Evolutionary conservation across 2,888 invertebrate species (phyloP).

Genomic region (Pegoplata infirma): DNA sequence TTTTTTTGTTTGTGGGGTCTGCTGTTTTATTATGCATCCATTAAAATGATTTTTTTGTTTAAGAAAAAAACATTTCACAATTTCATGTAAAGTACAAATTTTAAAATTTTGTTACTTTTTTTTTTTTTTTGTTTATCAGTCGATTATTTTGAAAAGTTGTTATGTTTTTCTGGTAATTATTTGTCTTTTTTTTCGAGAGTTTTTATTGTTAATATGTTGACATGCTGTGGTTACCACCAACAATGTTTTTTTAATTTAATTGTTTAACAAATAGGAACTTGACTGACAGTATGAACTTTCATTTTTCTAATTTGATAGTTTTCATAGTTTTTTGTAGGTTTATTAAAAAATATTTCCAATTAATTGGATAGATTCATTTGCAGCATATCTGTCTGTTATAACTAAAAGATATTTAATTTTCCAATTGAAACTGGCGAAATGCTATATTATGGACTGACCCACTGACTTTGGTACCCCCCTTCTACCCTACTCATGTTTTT

Average conservation of each 20-base stretch:
- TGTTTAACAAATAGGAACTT: constrained; percentile 49
- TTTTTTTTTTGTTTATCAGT: constrained; percentile 1
- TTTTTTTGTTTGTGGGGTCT: neutral
- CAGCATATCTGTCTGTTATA: too few relatives aligned
- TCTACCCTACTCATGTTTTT: too few relatives aligned
- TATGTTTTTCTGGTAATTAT: constrained; percentile 22
- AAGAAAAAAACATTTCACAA: constrained; percentile 45
- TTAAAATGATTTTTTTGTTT: constrained; percentile 56
- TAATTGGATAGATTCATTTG: too few relatives aligned
- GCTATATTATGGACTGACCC: too few relatives aligned
- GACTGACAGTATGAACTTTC: constrained; percentile 48
- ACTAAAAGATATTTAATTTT: too few relatives aligned
- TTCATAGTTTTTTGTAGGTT: too few relatives aligned
- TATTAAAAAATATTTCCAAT: too few relatives aligned
- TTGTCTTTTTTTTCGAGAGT: too few relatives aligned
- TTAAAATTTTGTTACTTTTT: constrained; percentile 43
- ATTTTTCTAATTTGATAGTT: too few relatives aligned
- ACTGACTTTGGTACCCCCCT: too few relatives aligned
- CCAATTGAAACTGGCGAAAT: too few relatives aligned
- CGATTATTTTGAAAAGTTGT: neutral
- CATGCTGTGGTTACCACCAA: constrained; percentile 32
- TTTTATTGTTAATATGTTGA: constrained; percentile 29
- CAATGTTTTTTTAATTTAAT: constrained; percentile 54
- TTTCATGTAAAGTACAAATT: constrained; percentile 1
- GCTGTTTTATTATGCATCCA: constrained; percentile 32